Evolutionary conservation across 2,113 vertebrate genomes (phyloP).

Genomic region (Phycodurus eques): DNA sequence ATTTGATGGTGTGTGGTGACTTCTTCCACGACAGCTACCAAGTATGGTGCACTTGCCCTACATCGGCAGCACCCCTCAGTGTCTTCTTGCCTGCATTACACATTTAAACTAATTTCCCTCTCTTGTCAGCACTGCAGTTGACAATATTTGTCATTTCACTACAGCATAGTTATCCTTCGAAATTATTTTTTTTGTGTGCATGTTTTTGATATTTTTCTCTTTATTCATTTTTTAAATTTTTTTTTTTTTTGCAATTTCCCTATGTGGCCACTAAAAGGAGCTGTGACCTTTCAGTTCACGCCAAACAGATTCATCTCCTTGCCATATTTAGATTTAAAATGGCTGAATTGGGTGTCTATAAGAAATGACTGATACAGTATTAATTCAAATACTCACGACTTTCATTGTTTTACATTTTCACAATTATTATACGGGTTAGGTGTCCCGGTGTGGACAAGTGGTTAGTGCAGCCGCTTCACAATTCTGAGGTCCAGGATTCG

Average conservation of each 20-base stretch:
- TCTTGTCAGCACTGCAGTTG: background rate
- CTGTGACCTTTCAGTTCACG: constrained; percentile 1
- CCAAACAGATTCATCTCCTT: background rate
- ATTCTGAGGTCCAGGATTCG: too few relatives aligned
- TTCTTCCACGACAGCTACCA: background rate
- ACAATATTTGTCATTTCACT: background rate
- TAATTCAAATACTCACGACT: too few relatives aligned
- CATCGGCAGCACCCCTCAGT: constrained; percentile 23
- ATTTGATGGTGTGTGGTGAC: background rate
- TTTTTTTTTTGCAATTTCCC: constrained; percentile 16
- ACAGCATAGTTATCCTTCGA: background rate
- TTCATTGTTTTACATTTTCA: too few relatives aligned
- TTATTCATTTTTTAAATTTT: too few relatives aligned
- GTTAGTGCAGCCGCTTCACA: too few relatives aligned
- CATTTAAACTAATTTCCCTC: background rate
- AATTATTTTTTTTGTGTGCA: background rate
- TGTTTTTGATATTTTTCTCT: background rate
- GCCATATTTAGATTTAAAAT: background rate
- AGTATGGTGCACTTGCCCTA: background rate
- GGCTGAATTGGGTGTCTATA: background rate
- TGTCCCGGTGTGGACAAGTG: too few relatives aligned
- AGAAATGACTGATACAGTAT: too few relatives aligned
- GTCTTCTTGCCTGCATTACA: constrained; percentile 24
- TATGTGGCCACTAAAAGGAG: constrained; percentile 26
- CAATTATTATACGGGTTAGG: too few relatives aligned